Base-by-base conservation (phyloP, 2,113 vertebrate genomes). In the Pholis gunnellus region DNA sequence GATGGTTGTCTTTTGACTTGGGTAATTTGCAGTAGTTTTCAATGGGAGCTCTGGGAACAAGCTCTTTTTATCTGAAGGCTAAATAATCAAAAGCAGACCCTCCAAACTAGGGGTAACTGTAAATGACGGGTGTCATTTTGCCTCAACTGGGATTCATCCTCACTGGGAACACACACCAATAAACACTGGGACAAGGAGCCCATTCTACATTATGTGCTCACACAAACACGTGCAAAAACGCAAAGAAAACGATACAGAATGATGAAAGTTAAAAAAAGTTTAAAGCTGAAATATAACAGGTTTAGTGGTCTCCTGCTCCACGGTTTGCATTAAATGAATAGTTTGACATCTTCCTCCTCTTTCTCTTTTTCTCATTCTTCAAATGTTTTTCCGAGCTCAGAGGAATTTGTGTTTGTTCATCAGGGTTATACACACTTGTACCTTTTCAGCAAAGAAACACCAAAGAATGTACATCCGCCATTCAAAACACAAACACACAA, bases 71-170 rank as follows among this genome's bases (percentile, higher is more conserved):
- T 66, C 56, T 42, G 34, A 68, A 81, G 72, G 78, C 78, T 74
- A 79, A 87, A 90, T 89, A 88, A 91, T 84, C 82, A 72, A 44
- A 70, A 54, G 50, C 31, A 60, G 73, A 79, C n/a, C 50, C 38
- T 81, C 38, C 25, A 65, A 78, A 86, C 67, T 44, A 25, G 44
- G 6, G 77, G 54, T 70, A 71, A 84, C 9, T 61, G 78, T 88
- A 88, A 91, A 81, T 87, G 89, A 87, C 50, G 80, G 60, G 65
- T 87, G 81, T 63, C 72, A 70, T 71, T 89, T 64, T 63, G 31
- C 52, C 56, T 74, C 46, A n/a, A 14, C 42, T 27, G 20, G 61
- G 13, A 54, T 65, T 40, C 46, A 78, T 76, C 50, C 68, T 81
- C 34, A 61, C 46, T 67, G 72, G 57, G 75, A 77, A 59, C 36